A percentile compares a stretch with the other conserved stretches of the same genome.
These are phyloP conservation scores for Zaprionus lineosus DNA, from an alignment of 2,888 invertebrate species.

Conservation along the genomic window DNA sequence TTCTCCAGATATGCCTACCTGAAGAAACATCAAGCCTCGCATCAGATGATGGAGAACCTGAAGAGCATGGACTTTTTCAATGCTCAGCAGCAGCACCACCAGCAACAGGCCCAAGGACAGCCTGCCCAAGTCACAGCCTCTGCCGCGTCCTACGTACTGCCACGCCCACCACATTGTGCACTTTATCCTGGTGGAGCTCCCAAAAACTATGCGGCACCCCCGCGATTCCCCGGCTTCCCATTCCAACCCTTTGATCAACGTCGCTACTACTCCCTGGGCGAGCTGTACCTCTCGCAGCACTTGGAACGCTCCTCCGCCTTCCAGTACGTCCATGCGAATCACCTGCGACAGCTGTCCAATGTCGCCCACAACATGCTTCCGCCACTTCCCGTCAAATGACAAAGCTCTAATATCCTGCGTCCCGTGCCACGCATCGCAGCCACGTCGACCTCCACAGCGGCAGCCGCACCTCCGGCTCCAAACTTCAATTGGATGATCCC, in stretches of 20 bases:
- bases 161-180: constrained; percentile 54
- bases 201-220: constrained; percentile 56
- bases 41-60: constrained; percentile 81
- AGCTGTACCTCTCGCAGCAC: constrained; percentile 81
- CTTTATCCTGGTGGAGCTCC: constrained; percentile 39
- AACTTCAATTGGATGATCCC: constrained; percentile 58
- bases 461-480: constrained; percentile 8
- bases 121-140: not conserved
- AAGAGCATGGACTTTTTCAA: constrained; percentile 77
- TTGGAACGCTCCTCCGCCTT: constrained; percentile 82
- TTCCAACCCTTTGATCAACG: constrained; percentile 80
- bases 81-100: constrained; percentile 39
- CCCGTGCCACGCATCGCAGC: constrained; percentile 82
- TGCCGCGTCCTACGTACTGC: constrained; percentile 38
- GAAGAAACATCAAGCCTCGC: constrained; percentile 83
- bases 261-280: constrained; percentile 81
- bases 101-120: constrained; percentile 17
- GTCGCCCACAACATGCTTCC: constrained; percentile 67
- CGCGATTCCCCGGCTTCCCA: constrained; percentile 76
- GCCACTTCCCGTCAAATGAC: constrained; percentile 81
- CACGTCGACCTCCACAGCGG: constrained; percentile 47
- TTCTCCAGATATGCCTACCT: constrained; percentile 83
- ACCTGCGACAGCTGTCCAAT: constrained; percentile 71
- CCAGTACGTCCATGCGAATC: constrained; percentile 82
- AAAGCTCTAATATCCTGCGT: constrained; percentile 76